These are phyloP conservation scores for Athripsodes cinereus DNA, from an alignment of 2,888 invertebrate genomes.

Conservation along the genomic window DNA sequence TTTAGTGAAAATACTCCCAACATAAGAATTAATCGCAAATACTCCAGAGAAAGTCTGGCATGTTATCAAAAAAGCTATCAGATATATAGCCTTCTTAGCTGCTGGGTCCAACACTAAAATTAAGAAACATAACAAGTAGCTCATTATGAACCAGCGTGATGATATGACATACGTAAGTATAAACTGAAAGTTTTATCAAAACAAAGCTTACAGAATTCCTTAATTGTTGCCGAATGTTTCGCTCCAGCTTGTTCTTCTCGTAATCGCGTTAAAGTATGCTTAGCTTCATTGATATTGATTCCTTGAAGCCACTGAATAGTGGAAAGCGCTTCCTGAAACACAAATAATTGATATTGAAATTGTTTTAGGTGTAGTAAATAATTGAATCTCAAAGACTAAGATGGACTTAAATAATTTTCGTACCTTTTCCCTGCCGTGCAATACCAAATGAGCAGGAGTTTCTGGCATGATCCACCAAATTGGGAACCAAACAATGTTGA, in stretches of 20 bases:
- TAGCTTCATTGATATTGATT: slow-evolving; percentile 38
- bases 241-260: slow-evolving; percentile 40
- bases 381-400: too few relatives aligned
- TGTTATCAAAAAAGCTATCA: slow-evolving; percentile 37
- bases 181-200: too few relatives aligned
- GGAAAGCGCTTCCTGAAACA: not conserved
- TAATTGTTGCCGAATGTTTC: slow-evolving; percentile 41
- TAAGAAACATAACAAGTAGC: too few relatives aligned
- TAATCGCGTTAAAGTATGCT: slow-evolving; percentile 39
- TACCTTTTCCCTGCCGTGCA: slow-evolving; percentile 45
- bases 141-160: too few relatives aligned
- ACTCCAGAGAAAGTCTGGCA: slow-evolving; percentile 45
- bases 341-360: too few relatives aligned
- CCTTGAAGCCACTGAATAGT: slow-evolving; percentile 43
- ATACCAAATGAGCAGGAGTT: slow-evolving; percentile 45
- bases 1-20: slow-evolving; percentile 43
- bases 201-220: slow-evolving; percentile 37
- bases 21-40: slow-evolving; percentile 44
- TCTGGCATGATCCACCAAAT: slow-evolving; percentile 45
- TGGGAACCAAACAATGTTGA: slow-evolving; percentile 39
- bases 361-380: too few relatives aligned
- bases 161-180: too few relatives aligned
- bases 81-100: slow-evolving; percentile 37
- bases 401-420: too few relatives aligned
- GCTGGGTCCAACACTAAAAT: slow-evolving; percentile 36